A percentile compares a stretch with the other conserved stretches of the same genome.
phyloP scores from a whole-genome alignment of 2,113 vertebrate species.

The Nycticorax nycticorax region DNA sequence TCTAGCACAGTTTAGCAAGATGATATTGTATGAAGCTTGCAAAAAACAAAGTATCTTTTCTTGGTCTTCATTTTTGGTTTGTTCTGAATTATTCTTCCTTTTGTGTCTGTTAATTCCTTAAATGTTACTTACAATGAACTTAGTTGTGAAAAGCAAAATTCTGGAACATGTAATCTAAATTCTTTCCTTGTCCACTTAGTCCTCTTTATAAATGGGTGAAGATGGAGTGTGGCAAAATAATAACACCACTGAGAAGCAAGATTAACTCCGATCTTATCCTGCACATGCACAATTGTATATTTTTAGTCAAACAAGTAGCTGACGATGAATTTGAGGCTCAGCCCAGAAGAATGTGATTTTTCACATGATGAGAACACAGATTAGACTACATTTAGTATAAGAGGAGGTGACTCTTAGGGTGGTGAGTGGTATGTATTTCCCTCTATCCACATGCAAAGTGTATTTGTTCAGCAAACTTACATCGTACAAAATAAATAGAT shows the following conservation, averaged over 20 bases:
- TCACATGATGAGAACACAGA: neutral
- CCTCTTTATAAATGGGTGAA: neutral
- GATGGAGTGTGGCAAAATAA: neutral
- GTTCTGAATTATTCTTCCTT: neutral
- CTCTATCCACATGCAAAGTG: neutral
- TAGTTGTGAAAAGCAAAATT: constrained; percentile 33
- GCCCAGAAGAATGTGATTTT: neutral
- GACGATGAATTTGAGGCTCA: neutral
- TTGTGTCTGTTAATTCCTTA: neutral
- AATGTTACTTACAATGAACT: neutral
- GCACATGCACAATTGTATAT: neutral
- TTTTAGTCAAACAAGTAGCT: neutral
- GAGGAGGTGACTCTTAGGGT: neutral
- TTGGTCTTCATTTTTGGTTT: neutral
- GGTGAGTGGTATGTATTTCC: neutral
- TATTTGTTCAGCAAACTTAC: neutral
- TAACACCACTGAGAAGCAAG: neutral
- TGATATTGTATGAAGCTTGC: neutral
- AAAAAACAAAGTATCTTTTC: neutral
- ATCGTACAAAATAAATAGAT: neutral
- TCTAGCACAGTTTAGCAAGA: neutral
- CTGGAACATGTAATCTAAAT: neutral
- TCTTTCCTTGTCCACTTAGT: neutral
- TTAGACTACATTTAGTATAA: neutral
- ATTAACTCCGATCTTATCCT: neutral